phyloP scores from a whole-genome alignment of 2,888 invertebrate genomes.

The Rhamnusium bicolor region DNA sequence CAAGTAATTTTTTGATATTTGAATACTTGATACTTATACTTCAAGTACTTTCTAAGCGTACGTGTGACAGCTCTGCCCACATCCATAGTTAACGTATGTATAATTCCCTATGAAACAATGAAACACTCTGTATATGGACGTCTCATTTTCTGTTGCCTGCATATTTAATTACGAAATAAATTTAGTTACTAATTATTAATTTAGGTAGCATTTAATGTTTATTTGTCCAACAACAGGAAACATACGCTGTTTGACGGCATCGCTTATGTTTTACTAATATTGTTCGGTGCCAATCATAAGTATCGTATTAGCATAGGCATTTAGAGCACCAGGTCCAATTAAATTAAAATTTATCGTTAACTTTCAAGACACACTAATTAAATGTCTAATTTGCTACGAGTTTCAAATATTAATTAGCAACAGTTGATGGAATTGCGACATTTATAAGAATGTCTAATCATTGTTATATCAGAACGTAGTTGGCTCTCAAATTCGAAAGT shows the following conservation, averaged over 20 bases:
- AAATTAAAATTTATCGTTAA: background rate
- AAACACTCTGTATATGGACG: too few relatives aligned
- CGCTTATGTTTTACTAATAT: background rate
- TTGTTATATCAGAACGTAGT: background rate
- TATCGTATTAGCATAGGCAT: conserved; percentile 1
- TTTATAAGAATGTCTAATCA: background rate
- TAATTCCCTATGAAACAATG: too few relatives aligned
- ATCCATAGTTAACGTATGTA: too few relatives aligned
- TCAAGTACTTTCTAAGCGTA: too few relatives aligned
- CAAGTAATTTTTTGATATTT: too few relatives aligned
- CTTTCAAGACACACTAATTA: background rate
- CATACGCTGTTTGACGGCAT: background rate
- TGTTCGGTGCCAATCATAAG: background rate
- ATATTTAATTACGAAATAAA: too few relatives aligned
- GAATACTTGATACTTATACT: too few relatives aligned
- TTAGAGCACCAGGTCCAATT: background rate
- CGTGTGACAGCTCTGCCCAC: too few relatives aligned
- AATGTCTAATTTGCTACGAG: background rate
- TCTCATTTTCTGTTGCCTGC: too few relatives aligned
- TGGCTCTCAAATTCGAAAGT: conserved; percentile 16
- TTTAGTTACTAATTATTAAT: background rate
- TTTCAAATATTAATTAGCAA: background rate
- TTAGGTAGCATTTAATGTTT: background rate
- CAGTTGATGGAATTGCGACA: background rate
- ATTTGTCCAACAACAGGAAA: background rate